Evolutionary conservation across 1,140 invertebrate species (phyloP).

Genomic region (Macrostomum lignano): DNA sequence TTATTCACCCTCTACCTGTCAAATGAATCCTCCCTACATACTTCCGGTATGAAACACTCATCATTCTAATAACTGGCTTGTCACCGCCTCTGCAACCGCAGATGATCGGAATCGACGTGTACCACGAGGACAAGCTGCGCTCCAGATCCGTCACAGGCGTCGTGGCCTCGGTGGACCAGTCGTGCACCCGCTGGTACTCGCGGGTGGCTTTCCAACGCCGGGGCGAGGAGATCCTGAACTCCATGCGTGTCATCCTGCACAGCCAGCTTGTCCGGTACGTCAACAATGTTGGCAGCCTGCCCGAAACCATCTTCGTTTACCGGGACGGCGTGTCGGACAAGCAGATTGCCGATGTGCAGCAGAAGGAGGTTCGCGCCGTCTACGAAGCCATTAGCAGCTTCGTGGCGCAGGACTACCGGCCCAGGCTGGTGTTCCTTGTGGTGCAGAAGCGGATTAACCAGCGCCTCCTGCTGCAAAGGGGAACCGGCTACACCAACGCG

Average conservation of each 20-base stretch:
- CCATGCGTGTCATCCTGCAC: slow-evolving; percentile 9
- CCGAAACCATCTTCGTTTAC: slow-evolving; percentile 52
- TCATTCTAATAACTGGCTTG: too few relatives aligned
- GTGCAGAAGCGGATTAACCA: slow-evolving; percentile 71
- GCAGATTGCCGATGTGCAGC: slow-evolving; percentile 37
- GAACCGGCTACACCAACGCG: too few relatives aligned
- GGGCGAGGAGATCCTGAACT: slow-evolving; percentile 34
- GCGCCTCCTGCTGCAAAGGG: too few relatives aligned
- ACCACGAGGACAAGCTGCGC: slow-evolving; percentile 39
- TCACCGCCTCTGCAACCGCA: too few relatives aligned
- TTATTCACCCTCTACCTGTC: too few relatives aligned
- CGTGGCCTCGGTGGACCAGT: slow-evolving; percentile 46
- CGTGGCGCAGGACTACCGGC: slow-evolving; percentile 30
- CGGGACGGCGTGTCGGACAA: slow-evolving; percentile 72
- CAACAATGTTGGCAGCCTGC: slow-evolving; percentile 26
- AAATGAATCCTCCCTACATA: too few relatives aligned
- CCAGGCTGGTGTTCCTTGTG: slow-evolving; percentile 43
- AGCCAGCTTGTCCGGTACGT: slow-evolving; percentile 5
- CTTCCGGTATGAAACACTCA: too few relatives aligned
- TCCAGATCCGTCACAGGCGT: slow-evolving; percentile 42
- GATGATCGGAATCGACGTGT: slow-evolving; percentile 64
- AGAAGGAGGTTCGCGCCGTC: slow-evolving; percentile 48
- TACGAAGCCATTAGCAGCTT: slow-evolving; percentile 30
- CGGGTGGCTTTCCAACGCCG: slow-evolving; percentile 38
- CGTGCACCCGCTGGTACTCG: slow-evolving; percentile 46